phyloP scores from a whole-genome alignment of 2,888 invertebrate species.

The Drosophila helvetica region DNA sequence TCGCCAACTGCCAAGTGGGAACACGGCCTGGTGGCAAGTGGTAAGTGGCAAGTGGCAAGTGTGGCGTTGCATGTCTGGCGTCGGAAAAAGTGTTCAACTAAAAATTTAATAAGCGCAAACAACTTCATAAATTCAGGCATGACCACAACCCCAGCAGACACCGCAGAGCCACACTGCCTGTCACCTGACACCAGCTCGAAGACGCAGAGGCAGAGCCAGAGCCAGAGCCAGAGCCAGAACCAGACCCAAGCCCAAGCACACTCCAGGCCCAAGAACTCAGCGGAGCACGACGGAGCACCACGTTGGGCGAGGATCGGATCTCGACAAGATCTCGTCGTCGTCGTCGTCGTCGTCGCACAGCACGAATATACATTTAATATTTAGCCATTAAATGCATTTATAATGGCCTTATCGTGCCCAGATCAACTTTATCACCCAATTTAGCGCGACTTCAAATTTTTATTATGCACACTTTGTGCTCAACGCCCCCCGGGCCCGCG shows the following conservation, averaged over 20 bases:
- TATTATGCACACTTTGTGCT: slow-evolving; percentile 58
- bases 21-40: slow-evolving; percentile 15
- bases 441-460: slow-evolving; percentile 67
- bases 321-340: slow-evolving; percentile 22
- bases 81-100: slow-evolving; percentile 64
- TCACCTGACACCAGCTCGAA: slow-evolving; percentile 34
- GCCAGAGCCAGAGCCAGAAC: slow-evolving; percentile 3
- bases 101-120: slow-evolving; percentile 77
- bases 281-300: slow-evolving; percentile 47
- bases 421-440: slow-evolving; percentile 81
- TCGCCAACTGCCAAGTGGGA: slow-evolving; percentile 62
- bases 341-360: slow-evolving; percentile 29
- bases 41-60: slow-evolving; percentile 33
- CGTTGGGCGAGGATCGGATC: slow-evolving; percentile 19
- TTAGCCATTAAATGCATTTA: slow-evolving; percentile 80
- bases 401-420: slow-evolving; percentile 81
- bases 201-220: background rate
- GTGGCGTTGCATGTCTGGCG: slow-evolving; percentile 63
- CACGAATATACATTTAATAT: slow-evolving; percentile 75
- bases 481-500: background rate
- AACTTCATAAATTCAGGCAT: slow-evolving; percentile 73
- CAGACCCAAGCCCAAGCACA: background rate
- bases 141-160: background rate
- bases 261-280: slow-evolving; percentile 24
- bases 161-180: slow-evolving; percentile 24